Conservation (phyloP, 2,888 invertebrate genomes). For the Dromius quadrimaculatus region DNA sequence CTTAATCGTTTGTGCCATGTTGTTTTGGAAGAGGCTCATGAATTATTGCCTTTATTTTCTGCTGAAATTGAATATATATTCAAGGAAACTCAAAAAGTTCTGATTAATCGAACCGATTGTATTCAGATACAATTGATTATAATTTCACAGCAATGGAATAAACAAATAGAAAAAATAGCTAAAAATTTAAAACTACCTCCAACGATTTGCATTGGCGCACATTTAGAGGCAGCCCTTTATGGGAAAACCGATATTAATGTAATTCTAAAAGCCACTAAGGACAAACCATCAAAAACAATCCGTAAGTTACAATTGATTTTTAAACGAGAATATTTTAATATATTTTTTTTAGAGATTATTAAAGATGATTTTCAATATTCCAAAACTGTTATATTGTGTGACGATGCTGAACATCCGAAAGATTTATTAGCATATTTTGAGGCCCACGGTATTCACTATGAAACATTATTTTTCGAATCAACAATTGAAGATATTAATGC, state of each 20-base stretch:
- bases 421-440: slow-evolving; percentile 60
- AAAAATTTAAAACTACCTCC: slow-evolving; percentile 70
- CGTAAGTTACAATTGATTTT: slow-evolving; percentile 59
- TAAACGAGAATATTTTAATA: slow-evolving; percentile 9
- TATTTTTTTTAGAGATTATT: slow-evolving; percentile 65
- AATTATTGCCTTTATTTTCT: slow-evolving; percentile 70
- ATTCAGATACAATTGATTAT: slow-evolving; percentile 72
- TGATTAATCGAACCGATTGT: slow-evolving; percentile 66
- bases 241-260: slow-evolving; percentile 70
- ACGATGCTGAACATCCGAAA: slow-evolving; percentile 70
- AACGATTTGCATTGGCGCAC: slow-evolving; percentile 77
- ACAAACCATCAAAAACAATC: slow-evolving; percentile 67
- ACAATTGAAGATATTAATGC: slow-evolving; percentile 58
- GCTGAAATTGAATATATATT: slow-evolving; percentile 67
- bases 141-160: slow-evolving; percentile 76
- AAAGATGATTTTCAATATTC: slow-evolving; percentile 65
- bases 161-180: slow-evolving; percentile 70
- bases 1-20: slow-evolving; percentile 74
- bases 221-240: slow-evolving; percentile 81
- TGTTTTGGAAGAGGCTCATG: slow-evolving; percentile 79
- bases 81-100: slow-evolving; percentile 66
- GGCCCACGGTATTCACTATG: neutral
- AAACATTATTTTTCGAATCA: slow-evolving; percentile 51
- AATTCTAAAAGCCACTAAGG: no score
- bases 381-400: slow-evolving; percentile 75